These are phyloP conservation scores for Gastracanthus pulcherrimus DNA, from an alignment of 2,888 invertebrate genomes.

Conservation along the genomic window DNA sequence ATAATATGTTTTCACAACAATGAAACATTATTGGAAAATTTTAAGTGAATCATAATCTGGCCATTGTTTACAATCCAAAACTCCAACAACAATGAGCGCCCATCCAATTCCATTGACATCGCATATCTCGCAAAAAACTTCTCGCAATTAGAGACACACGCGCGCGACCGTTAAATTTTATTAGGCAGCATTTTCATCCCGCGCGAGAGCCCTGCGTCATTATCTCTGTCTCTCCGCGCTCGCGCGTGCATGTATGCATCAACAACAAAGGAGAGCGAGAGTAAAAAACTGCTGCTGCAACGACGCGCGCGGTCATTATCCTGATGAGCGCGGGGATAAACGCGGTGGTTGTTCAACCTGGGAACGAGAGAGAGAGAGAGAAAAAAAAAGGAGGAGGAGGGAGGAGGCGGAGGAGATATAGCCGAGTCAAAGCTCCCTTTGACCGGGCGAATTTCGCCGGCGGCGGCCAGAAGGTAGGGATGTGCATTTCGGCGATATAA, in stretches of 20 bases:
- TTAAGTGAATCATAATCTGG: too few species aligned
- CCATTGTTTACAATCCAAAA: too few species aligned
- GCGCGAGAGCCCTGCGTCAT: conserved; percentile 20
- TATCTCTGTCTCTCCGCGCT: neutral
- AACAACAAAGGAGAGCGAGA: neutral
- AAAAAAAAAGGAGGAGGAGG: neutral
- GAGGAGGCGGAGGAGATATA: neutral
- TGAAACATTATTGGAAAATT: too few species aligned
- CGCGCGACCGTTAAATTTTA: conserved; percentile 44
- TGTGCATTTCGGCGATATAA: neutral
- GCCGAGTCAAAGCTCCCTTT: neutral
- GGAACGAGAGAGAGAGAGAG: neutral
- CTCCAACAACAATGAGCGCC: neutral
- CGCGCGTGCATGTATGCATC: neutral
- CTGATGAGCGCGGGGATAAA: conserved; percentile 20
- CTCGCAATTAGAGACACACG: neutral
- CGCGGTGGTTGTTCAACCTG: conserved; percentile 3
- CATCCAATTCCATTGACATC: neutral
- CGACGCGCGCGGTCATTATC: conserved; percentile 26
- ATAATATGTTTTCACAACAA: too few species aligned
- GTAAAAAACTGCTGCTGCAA: neutral
- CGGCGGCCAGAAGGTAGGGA: neutral
- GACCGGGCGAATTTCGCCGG: conserved; percentile 2
- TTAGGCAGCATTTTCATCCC: conserved; percentile 44
- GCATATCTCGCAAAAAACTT: neutral